Conservation (phyloP, 2,113 vertebrate genomes). For the Pelodiscus sinensis region DNA sequence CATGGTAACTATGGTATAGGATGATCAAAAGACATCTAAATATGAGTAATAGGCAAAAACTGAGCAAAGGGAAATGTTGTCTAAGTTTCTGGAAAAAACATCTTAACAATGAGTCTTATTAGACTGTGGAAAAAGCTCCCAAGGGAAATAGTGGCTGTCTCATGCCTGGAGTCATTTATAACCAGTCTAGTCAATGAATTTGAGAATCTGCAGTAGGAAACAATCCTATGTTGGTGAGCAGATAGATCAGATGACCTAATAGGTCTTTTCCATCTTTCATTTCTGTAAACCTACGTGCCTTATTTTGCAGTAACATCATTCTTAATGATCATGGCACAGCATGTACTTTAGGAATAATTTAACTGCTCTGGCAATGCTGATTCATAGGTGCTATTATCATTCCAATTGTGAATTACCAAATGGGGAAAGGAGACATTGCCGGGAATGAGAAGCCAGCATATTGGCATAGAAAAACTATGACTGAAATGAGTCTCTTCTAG, state of each 20-base stretch:
- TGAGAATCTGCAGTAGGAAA: neutral
- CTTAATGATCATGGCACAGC: neutral
- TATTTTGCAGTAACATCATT: neutral
- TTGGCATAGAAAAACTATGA: neutral
- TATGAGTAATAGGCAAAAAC: neutral
- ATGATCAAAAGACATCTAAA: neutral
- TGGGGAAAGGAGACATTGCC: neutral
- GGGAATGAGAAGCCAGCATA: neutral
- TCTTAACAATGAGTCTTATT: neutral
- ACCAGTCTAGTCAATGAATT: neutral
- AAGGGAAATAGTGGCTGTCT: neutral
- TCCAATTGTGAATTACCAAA: neutral
- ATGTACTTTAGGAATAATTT: neutral
- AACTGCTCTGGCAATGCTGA: neutral
- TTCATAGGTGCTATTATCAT: neutral
- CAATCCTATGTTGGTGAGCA: neutral
- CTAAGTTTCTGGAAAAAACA: neutral
- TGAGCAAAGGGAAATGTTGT: neutral
- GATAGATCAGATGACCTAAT: neutral
- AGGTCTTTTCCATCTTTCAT: neutral
- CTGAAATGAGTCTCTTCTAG: neutral
- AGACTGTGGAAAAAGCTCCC: neutral
- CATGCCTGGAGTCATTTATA: neutral
- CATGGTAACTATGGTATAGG: neutral
- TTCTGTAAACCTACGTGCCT: fast-evolving